A percentile compares a stretch with the other conserved stretches of the same genome.
Conservation (phyloP, 2,797 vertebrate genomes). For the Tokudaia tokunoshimensis region DNA sequence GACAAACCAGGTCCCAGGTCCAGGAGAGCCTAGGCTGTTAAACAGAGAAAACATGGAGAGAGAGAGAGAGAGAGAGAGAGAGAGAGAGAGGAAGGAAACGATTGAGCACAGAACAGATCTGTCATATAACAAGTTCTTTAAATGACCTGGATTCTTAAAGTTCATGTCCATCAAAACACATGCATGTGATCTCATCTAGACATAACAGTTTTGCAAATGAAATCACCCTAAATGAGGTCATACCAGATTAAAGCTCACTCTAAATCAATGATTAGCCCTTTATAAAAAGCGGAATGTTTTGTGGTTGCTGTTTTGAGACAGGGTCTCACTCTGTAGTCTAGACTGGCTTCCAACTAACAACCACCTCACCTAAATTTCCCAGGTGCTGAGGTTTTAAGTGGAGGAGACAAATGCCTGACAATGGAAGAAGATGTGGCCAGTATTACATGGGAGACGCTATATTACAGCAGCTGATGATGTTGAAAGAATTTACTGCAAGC, state of each 20-base stretch:
- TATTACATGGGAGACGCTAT: not conserved
- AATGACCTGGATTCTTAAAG: not conserved
- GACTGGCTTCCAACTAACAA: not conserved
- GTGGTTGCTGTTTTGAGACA: not conserved
- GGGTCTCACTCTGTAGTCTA: not conserved
- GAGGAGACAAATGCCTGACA: not conserved
- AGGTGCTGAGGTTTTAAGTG: not conserved
- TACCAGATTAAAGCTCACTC: not conserved
- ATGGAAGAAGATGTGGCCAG: not conserved
- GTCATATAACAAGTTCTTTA: not conserved
- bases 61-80: no score
- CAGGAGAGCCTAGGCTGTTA: not conserved
- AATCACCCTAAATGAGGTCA: not conserved
- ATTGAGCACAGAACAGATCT: not conserved
- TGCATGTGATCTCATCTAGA: not conserved
- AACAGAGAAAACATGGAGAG: not conserved
- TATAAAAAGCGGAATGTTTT: not conserved
- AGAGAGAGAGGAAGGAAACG: accelerated
- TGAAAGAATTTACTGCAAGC: not conserved
- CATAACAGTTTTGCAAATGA: not conserved
- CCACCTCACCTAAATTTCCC: not conserved
- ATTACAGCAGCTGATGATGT: not conserved
- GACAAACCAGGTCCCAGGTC: not conserved
- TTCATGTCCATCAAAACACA: not conserved
- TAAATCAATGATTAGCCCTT: not conserved